Evolutionary conservation across 2,113 vertebrate species (phyloP), one percentile per base, ranked within the genome.

Genomic region (Melanotaenia duboulayi): DNA sequence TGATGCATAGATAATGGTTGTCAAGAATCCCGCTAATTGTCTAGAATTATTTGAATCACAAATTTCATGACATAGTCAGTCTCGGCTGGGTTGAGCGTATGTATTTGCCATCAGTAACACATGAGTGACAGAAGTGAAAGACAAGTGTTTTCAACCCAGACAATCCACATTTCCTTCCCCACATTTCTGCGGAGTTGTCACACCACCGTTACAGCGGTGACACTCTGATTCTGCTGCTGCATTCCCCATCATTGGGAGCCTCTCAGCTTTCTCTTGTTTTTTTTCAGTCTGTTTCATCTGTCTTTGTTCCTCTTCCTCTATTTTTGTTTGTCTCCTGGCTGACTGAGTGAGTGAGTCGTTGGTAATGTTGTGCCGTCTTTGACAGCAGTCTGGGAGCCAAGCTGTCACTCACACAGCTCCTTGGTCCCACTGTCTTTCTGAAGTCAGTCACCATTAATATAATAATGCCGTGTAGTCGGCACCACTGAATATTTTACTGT

Each of bases 381-480:
- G 91, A 92, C 91, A 92, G 90, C 87, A 89, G 87, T 92, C 90
- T 93, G 85, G 91, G 90, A 91, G 75, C 90, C 68, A 37, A 89
- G 90, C 90, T 92, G 90, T 93, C 91, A 92, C 84, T 92, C 91
- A 92, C 2, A 42, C 70, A 71, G 86, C 89, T 87, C 89, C 90
- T 83, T 81, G 84, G 88, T 90, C 87, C 87, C 88, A 76, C 90
- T 86, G 89, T 91, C 90, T 90, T 83, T 93, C 81, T 92, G 92
- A 93, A 92, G 90, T 93, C 92, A 76, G 82, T 86, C 90, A 90
- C 90, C 90, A 93, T 93, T 93, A 92, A 92, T 92, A 91, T 91
- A 91, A 92, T 92, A 92, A 93, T 87, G 81, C 82, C 80, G 84
- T 82, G 32, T 84, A 80, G 89, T 90, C 80, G 80, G 72, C 80